A percentile compares a stretch with the other conserved stretches of the same genome.
These are phyloP conservation scores for Eonycteris spelaea DNA, from an alignment of 2,113 vertebrate genomes.

Conservation along the genomic window DNA sequence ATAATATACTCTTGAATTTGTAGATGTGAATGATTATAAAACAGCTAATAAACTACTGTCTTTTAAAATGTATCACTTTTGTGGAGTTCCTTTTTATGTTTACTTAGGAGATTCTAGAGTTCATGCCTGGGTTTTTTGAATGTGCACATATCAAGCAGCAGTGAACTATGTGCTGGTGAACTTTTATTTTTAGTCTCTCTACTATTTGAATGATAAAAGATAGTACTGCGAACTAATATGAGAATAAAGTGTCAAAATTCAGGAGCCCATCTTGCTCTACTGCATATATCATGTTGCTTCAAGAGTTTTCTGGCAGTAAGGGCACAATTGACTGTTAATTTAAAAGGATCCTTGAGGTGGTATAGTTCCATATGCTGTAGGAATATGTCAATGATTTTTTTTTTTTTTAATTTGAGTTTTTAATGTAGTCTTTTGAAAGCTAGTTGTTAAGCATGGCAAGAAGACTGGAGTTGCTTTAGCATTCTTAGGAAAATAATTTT, in stretches of 20 bases:
- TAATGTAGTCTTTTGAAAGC: slow-evolving; percentile 76
- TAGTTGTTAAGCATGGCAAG: slow-evolving; percentile 74
- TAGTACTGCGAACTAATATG: slow-evolving; percentile 52
- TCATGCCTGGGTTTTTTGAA: not conserved
- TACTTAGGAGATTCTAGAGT: not conserved
- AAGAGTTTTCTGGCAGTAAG: slow-evolving; percentile 73
- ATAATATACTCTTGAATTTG: slow-evolving; percentile 29
- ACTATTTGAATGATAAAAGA: slow-evolving; percentile 58
- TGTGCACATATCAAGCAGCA: slow-evolving; percentile 16
- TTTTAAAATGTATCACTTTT: slow-evolving; percentile 51
- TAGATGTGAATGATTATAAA: slow-evolving; percentile 33
- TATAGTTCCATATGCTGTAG: slow-evolving; percentile 75
- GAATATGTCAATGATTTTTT: slow-evolving; percentile 76
- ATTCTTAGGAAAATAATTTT: slow-evolving; percentile 72
- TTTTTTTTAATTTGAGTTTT: slow-evolving; percentile 72
- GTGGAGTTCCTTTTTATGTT: slow-evolving; percentile 3
- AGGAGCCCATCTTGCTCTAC: slow-evolving; percentile 54
- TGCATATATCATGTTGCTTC: slow-evolving; percentile 55
- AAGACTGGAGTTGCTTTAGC: slow-evolving; percentile 64
- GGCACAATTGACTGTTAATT: slow-evolving; percentile 72
- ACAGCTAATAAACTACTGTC: not conserved
- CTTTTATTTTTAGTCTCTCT: slow-evolving; percentile 53
- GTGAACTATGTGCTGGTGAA: slow-evolving; percentile 35
- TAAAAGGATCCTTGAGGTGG: slow-evolving; percentile 73
- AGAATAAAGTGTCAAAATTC: slow-evolving; percentile 60